A percentile compares a stretch with the other conserved stretches of the same genome.
These are phyloP conservation scores for Lacerta bilineata DNA, from an alignment of 2,797 vertebrate species.

Conservation along the genomic window DNA sequence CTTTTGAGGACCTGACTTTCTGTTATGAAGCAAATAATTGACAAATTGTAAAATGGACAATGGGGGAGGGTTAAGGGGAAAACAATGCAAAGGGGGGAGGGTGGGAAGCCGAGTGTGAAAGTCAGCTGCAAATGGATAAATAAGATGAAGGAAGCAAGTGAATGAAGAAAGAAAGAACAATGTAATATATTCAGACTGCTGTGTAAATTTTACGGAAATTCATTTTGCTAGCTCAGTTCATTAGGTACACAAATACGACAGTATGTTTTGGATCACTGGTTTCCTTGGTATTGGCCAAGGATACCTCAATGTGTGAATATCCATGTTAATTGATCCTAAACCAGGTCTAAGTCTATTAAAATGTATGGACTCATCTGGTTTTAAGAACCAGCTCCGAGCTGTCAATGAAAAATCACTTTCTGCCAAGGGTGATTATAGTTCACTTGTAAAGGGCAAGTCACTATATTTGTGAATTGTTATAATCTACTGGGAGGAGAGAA, in stretches of 20 bases:
- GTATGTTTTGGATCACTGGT: not conserved
- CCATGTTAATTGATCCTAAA: not conserved
- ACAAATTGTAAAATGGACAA: conserved; percentile 20
- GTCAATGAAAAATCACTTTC: conserved; percentile 3
- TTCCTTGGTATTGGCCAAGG: not conserved
- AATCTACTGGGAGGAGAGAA: not conserved
- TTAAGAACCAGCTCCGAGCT: not conserved
- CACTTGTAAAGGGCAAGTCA: conserved; percentile 2
- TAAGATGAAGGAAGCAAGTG: not conserved
- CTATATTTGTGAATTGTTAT: not conserved
- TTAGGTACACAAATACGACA: not conserved
- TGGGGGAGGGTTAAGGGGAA: not conserved
- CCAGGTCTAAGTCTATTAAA: conserved; percentile 10
- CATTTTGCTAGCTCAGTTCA: not conserved
- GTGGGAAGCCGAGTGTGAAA: not conserved
- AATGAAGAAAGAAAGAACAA: not conserved
- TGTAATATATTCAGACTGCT: not conserved
- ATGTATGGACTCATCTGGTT: not conserved
- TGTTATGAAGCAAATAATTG: not conserved
- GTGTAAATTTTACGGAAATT: not conserved
- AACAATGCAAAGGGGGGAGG: not conserved
- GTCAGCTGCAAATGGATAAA: not conserved
- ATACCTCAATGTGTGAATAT: not conserved
- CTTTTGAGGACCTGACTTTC: not conserved
- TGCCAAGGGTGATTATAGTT: not conserved